Base-by-base conservation (phyloP, 2,797 vertebrate species). In the Bovichtus diacanthus region DNA sequence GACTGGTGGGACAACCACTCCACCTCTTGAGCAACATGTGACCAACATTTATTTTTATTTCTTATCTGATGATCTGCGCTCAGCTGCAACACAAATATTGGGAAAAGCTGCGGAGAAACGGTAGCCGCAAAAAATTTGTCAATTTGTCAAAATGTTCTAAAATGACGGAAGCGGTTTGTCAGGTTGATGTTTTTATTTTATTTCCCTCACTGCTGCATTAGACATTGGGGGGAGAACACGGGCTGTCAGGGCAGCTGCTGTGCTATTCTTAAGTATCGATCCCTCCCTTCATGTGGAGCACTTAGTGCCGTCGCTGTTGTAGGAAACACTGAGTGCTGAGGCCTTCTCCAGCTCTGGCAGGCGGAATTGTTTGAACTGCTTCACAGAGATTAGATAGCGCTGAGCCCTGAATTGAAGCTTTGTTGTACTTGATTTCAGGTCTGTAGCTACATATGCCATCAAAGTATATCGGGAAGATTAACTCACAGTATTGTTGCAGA, bases 211-310 rank as follows among this genome's bases (percentile, higher is more conserved):
- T 54, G 54, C 74, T 79, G 65, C 43, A 53, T 64, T 54, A 60
- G 62, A 73, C 70, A 23, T 23, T 7, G 18, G 23, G 61, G 23
- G 50, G 18, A 53, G 67, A 25, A 55, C 62, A 71, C 74, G 38
- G 23, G 64, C 78, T 78, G 87, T 70, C 77, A 34, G 41, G 64
- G 62, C 78, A 87, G 80, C 82, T 82, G 80, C 81, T 55, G 65
- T 19, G 65, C 72, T 76, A 64, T 70, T 41, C 66, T 62, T 56
- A 25, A 38, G 41, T 68, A 83, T 78, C 62, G 82, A 89, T 83
- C 78, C 58, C 66, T 67, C 58, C 72, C 56, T 76, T 80, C 76
- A 38, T 9, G 67, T 54, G 63, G 76, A 70, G 78, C 77, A 87
- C 88, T 86, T 80, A 78, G 66, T n/a, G n/a, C 47, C 15, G 1